Conservation (phyloP, 2,888 invertebrate genomes). For the Yponomeuta malinellus region DNA sequence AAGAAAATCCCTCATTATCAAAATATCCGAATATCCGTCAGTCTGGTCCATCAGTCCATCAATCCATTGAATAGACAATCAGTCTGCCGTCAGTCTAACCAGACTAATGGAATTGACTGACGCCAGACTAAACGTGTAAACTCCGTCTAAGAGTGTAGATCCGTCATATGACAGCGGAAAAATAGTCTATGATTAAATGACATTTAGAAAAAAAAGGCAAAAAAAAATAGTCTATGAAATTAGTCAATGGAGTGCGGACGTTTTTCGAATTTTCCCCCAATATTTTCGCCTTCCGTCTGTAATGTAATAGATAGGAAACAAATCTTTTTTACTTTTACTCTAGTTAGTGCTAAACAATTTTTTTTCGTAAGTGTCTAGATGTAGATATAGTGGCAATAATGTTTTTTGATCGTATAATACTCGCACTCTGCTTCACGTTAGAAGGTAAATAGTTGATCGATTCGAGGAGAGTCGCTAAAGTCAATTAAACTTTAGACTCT, state of each 20-base stretch:
- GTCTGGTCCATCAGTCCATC: no score
- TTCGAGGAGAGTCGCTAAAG: constrained; percentile 20
- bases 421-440: constrained; percentile 64
- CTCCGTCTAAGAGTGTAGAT: no score
- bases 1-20: no score
- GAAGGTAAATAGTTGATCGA: constrained; percentile 53
- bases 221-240: constrained; percentile 58
- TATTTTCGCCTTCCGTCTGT: constrained; percentile 68
- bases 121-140: no score
- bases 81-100: no score
- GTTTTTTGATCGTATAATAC: constrained; percentile 64
- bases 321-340: constrained; percentile 52
- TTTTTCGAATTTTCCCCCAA: constrained; percentile 64
- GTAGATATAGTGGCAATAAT: constrained; percentile 56
- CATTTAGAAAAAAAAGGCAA: constrained; percentile 15
- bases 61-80: no score
- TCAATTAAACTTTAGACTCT: constrained; percentile 6
- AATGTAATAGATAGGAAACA: constrained; percentile 59
- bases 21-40: no score
- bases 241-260: constrained; percentile 59
- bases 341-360: constrained; percentile 45
- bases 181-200: constrained; percentile 17
- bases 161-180: constrained; percentile 20
- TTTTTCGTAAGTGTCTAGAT: constrained; percentile 56
- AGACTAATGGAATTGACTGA: no score